Percentiles rank a stretch among this genome's conserved stretches.
Evolutionary conservation across 2,888 invertebrate species (phyloP).

Genomic region (Hemicrepidius hirtus): DNA sequence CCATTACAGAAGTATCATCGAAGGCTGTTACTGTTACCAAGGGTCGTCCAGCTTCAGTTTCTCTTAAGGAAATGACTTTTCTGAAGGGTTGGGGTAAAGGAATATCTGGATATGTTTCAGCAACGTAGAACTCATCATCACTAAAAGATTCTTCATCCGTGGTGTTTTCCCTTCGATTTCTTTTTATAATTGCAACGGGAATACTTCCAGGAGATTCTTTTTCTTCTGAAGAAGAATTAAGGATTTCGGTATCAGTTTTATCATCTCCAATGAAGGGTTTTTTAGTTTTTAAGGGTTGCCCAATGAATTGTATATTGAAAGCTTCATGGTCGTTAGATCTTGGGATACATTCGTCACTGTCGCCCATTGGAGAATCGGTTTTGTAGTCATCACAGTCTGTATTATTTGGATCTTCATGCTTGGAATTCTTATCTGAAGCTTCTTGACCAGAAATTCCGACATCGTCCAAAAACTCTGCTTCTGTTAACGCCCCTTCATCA

Average conservation of each 20-base stretch:
- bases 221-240: conserved; percentile 67
- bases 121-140: conserved; percentile 46
- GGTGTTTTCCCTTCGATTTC: conserved; percentile 53
- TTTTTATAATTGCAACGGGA: conserved; percentile 66
- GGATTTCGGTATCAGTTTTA: conserved; percentile 72
- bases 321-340: conserved; percentile 55
- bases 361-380: conserved; percentile 8
- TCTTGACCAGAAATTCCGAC: conserved; percentile 63
- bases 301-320: conserved; percentile 14
- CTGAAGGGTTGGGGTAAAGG: conserved; percentile 43
- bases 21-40: conserved; percentile 31
- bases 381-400: conserved; percentile 58
- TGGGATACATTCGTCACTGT: conserved; percentile 28
- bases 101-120: conserved; percentile 31
- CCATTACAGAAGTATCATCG: conserved; percentile 15
- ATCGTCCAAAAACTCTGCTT: conserved; percentile 69
- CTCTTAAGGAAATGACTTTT: conserved; percentile 41
- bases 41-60: conserved; percentile 24
- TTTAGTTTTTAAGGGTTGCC: not conserved
- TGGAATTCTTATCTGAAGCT: conserved; percentile 37
- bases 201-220: conserved; percentile 62
- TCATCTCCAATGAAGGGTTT: conserved; percentile 62
- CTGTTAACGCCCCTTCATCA: conserved; percentile 64
- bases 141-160: conserved; percentile 70
- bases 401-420: conserved; percentile 43